Conservation (phyloP, 2,888 invertebrate species). For the Nymphalis polychloros region DNA sequence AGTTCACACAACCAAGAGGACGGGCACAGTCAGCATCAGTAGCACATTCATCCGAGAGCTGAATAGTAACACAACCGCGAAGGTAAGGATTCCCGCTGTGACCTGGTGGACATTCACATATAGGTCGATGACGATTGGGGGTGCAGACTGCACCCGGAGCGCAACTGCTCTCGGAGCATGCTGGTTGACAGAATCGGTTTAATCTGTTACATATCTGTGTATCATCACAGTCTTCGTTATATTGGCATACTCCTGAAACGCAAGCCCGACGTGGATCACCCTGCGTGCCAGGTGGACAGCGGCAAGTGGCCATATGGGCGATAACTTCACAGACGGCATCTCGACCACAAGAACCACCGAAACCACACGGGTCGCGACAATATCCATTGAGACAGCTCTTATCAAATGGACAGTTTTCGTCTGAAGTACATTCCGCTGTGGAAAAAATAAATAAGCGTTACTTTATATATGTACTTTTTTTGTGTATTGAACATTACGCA, state of each 20-base stretch:
- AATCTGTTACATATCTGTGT: conserved; percentile 92
- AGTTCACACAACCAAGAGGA: conserved; percentile 88
- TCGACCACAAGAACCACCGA: conserved; percentile 87
- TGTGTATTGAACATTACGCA: background rate
- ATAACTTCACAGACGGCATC: conserved; percentile 89
- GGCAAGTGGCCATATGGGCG: conserved; percentile 90
- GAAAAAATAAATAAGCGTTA: conserved; percentile 35
- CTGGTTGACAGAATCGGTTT: conserved; percentile 90
- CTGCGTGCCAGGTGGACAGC: conserved; percentile 92
- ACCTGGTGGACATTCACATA: conserved; percentile 89
- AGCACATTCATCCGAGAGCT: conserved; percentile 83
- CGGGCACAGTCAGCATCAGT: conserved; percentile 89
- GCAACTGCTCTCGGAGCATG: conserved; percentile 91
- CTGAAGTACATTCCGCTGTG: conserved; percentile 89
- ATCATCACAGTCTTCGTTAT: conserved; percentile 93
- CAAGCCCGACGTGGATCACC: conserved; percentile 92
- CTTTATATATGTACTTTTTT: background rate
- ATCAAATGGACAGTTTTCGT: conserved; percentile 92
- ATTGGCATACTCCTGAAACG: conserved; percentile 91
- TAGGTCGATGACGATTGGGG: conserved; percentile 88
- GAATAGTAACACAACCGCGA: conserved; percentile 68
- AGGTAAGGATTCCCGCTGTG: conserved; percentile 90
- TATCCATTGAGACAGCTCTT: conserved; percentile 89
- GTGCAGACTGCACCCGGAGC: conserved; percentile 89
- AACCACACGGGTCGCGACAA: conserved; percentile 89